Evolutionary conservation across 2,113 vertebrate species (phyloP).

Genomic region (Xerus inauris): DNA sequence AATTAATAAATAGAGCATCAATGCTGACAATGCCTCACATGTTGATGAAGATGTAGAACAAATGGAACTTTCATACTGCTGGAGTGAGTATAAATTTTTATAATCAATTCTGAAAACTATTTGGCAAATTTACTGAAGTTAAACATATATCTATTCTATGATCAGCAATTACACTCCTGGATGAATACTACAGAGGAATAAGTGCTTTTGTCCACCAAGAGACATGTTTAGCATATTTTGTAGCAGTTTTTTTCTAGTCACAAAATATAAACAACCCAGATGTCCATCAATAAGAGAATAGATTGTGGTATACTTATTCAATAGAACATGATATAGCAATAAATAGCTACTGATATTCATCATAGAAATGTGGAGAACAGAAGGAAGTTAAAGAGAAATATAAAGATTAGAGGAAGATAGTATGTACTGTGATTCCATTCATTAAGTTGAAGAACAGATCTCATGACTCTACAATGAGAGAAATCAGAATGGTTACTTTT

Average conservation of each 20-base stretch:
- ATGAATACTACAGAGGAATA: not conserved
- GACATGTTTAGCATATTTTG: not conserved
- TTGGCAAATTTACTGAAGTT: conserved; percentile 11
- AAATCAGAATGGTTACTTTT: not conserved
- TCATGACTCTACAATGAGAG: not conserved
- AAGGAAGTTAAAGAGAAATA: not conserved
- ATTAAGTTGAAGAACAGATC: not conserved
- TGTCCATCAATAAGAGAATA: not conserved
- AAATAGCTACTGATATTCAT: not conserved
- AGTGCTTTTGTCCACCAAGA: not conserved
- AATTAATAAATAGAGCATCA: conserved; percentile 77
- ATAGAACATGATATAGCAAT: not conserved
- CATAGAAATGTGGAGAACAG: not conserved
- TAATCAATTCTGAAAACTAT: not conserved
- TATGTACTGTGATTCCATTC: not conserved
- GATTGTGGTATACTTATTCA: conserved; percentile 1
- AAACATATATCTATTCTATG: not conserved
- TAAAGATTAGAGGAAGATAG: not conserved
- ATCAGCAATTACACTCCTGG: not conserved
- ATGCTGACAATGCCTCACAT: not conserved
- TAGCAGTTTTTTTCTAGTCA: not conserved
- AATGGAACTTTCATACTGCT: not conserved
- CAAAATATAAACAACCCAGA: not conserved
- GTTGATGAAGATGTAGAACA: not conserved
- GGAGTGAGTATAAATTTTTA: not conserved